phyloP scores from a whole-genome alignment of 2,888 invertebrate genomes.

The Amblyjoppa fuscipennis region DNA sequence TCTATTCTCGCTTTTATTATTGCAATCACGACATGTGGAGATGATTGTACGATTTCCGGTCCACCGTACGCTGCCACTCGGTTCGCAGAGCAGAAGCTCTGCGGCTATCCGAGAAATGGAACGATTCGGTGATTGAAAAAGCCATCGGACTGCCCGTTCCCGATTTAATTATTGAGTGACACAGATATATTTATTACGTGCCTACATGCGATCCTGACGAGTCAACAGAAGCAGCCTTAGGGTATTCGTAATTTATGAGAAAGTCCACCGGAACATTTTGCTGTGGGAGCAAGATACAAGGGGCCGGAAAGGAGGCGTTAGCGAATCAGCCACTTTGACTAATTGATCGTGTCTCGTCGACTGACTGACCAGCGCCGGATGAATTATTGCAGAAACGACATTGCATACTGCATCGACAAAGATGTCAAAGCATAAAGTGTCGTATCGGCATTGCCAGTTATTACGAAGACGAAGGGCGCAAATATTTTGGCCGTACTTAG shows the following conservation, averaged over 20 bases:
- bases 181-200: slow-evolving; percentile 5
- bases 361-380: neutral
- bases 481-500: too few species aligned
- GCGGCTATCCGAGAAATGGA: neutral
- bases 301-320: neutral
- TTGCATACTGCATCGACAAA: neutral
- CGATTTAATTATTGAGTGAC: neutral
- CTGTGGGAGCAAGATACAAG: too few species aligned
- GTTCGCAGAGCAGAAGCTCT: neutral
- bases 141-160: neutral
- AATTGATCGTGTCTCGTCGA: slow-evolving; percentile 13
- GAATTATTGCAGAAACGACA: slow-evolving; percentile 1
- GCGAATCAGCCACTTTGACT: neutral
- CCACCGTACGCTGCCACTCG: neutral
- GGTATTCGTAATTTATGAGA: slow-evolving; percentile 12
- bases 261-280: slow-evolving; percentile 3
- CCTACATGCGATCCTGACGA: slow-evolving; percentile 15
- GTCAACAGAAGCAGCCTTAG: neutral
- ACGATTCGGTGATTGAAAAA: slow-evolving; percentile 19
- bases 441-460: neutral
- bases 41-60: slow-evolving; percentile 23
- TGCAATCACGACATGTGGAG: slow-evolving; percentile 35
- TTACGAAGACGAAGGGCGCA: neutral
- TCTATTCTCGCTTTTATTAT: slow-evolving; percentile 30
- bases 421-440: neutral